Evolutionary conservation across 2,888 invertebrate genomes (phyloP).

Genomic region (Anticlea derivata): DNA sequence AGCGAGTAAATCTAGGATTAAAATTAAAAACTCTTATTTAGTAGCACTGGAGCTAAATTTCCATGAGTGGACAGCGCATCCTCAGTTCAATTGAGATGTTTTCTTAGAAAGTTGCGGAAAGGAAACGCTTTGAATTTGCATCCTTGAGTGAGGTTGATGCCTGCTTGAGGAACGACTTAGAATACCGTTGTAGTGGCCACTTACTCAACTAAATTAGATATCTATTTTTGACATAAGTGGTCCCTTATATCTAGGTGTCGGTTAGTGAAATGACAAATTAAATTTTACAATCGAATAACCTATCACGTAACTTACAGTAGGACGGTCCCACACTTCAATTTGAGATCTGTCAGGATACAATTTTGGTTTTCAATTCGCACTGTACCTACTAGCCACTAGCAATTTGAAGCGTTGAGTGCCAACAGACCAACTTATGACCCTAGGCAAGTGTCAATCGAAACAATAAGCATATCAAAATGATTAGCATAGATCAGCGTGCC

Average conservation of each 20-base stretch:
- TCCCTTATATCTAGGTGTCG: slow-evolving; percentile 9
- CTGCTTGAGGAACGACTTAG: too few relatives aligned
- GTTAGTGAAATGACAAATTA: slow-evolving; percentile 11
- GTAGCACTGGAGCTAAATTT: too few relatives aligned
- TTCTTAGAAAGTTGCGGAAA: too few relatives aligned
- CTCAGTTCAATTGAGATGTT: too few relatives aligned
- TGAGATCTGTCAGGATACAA: slow-evolving; percentile 74
- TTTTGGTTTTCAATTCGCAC: slow-evolving; percentile 70
- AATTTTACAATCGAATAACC: slow-evolving; percentile 61
- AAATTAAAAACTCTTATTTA: too few relatives aligned
- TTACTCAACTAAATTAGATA: neutral
- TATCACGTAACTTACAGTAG: slow-evolving; percentile 77
- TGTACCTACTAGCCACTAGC: slow-evolving; percentile 58
- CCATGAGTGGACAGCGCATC: too few relatives aligned
- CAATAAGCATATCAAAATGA: neutral
- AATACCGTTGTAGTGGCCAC: neutral
- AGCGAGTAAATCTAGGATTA: too few relatives aligned
- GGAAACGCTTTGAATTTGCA: too few relatives aligned
- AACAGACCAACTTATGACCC: slow-evolving; percentile 12
- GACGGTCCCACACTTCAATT: slow-evolving; percentile 81
- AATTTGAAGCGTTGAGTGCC: slow-evolving; percentile 40
- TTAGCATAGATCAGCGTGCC: too few relatives aligned
- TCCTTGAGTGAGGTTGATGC: too few relatives aligned
- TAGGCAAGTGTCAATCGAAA: slow-evolving; percentile 1
- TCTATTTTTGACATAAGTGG: neutral